Conservation (phyloP, 2,888 invertebrate species). For the Anarsia innoxiella region DNA sequence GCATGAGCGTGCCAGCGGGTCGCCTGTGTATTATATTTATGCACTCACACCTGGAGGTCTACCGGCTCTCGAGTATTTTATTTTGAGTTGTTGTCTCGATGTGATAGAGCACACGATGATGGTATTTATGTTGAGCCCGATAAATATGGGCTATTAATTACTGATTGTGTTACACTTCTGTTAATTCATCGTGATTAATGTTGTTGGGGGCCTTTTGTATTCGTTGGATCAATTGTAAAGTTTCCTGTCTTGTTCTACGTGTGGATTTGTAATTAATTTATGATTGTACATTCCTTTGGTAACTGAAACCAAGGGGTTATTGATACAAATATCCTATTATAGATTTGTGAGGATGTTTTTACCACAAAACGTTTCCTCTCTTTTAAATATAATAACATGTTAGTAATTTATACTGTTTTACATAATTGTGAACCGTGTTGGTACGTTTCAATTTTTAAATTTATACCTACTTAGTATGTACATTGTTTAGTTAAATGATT, state of each 20-base stretch:
- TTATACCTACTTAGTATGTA: too few species aligned
- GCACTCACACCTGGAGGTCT: constrained; percentile 74
- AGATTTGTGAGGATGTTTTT: too few species aligned
- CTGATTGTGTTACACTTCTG: constrained; percentile 63
- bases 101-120: constrained; percentile 53
- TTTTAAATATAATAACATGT: too few species aligned
- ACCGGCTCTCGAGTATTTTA: constrained; percentile 45
- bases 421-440: too few species aligned
- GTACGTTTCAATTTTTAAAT: too few species aligned
- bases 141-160: constrained; percentile 71
- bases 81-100: constrained; percentile 60
- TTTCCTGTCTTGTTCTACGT: constrained; percentile 2
- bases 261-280: constrained; percentile 2
- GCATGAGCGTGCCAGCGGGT: constrained; percentile 72
- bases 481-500: too few species aligned
- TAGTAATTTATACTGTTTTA: too few species aligned
- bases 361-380: too few species aligned
- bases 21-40: constrained; percentile 69
- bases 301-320: too few species aligned
- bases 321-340: too few species aligned
- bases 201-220: constrained; percentile 24
- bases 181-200: constrained; percentile 67
- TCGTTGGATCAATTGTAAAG: constrained; percentile 15
- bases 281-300: background rate
- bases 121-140: constrained; percentile 61